Base-by-base conservation (phyloP, 2,797 vertebrate species). In the Coregonus ussuriensis region DNA sequence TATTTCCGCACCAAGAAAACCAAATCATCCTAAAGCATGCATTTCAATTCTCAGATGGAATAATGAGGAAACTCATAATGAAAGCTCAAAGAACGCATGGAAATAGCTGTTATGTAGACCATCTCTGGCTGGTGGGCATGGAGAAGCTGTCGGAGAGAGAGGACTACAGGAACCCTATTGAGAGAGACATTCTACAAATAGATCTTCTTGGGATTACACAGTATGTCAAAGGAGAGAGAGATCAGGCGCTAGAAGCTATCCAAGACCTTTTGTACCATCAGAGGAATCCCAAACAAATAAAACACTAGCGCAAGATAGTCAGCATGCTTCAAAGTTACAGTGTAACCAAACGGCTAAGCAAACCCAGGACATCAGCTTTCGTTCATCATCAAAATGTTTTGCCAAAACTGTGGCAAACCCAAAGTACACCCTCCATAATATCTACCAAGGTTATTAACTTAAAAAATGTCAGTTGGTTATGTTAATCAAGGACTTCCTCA, bases 1-100 rank as follows among this genome's bases (percentile, higher is more conserved):
- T 25, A 25, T 25, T 25, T 25, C 25, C 25, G 56, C 35, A 6
- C 59, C 11, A 82, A 69, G 81, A 84, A 81, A 80, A 83, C 29
- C 21, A 72, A 11, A 1, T 29, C 56, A 59, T 76, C 80, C 63
- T 82, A 67, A 67, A 59, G 51, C 74, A 63, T 74, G 63, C 51
- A 75, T 77, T 52, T 47, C 21, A 74, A 77, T 74, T 31, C 74
- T 66, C 37, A 3, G 14, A 63, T 33, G 72, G 29, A 29, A 68
- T 41, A 80, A 72, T 72, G 63, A 72, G 15, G 35, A 25, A 31
- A n/a, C 37, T n/a, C 41, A 53, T 73, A 35, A 78, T 66, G n/a
- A 53, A 66, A 18, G 29, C 35, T 65, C 3, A 54, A 54, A 13
- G 53, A 51, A 62, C 16, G 54, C 5, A 33, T 21, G 66, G 65